Evolutionary conservation across 2,113 vertebrate genomes (phyloP).

Genomic region (Marmota monax): DNA sequence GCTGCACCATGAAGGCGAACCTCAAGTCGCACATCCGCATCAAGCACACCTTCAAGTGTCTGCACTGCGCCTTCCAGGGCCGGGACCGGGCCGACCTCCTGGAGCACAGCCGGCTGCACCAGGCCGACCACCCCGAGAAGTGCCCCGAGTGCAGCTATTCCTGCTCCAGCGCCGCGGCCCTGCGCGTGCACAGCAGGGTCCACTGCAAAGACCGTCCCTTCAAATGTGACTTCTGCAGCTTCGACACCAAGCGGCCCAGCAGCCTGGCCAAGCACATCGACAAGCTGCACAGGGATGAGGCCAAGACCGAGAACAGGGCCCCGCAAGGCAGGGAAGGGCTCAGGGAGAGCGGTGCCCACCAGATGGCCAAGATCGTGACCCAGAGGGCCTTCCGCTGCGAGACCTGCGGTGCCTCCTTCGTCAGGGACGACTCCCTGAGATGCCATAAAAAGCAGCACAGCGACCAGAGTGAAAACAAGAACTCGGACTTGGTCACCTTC

Average conservation of each 20-base stretch:
- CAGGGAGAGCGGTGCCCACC: slow-evolving; percentile 85
- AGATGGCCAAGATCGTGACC: slow-evolving; percentile 92
- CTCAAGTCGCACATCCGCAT: slow-evolving; percentile 97
- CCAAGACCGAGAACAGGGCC: slow-evolving; percentile 79
- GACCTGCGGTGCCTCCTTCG: slow-evolving; percentile 94
- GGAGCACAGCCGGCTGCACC: slow-evolving; percentile 93
- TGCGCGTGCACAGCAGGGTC: slow-evolving; percentile 96
- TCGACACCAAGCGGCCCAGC: slow-evolving; percentile 97
- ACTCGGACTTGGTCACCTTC: slow-evolving; percentile 84
- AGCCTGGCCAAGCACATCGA: slow-evolving; percentile 95
- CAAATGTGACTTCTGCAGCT: slow-evolving; percentile 94
- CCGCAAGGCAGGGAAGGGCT: slow-evolving; percentile 80
- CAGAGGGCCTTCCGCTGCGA: slow-evolving; percentile 94
- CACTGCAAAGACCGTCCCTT: slow-evolving; percentile 97
- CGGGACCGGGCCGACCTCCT: slow-evolving; percentile 93
- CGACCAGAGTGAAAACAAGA: slow-evolving; percentile 82
- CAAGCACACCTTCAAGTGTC: slow-evolving; percentile 94
- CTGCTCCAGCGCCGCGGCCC: slow-evolving; percentile 94
- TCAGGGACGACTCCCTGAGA: slow-evolving; percentile 95
- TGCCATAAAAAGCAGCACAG: slow-evolving; percentile 97
- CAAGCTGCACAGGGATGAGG: slow-evolving; percentile 91
- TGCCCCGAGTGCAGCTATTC: slow-evolving; percentile 96
- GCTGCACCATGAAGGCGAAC: slow-evolving; percentile 99
- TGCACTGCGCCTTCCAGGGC: slow-evolving; percentile 95
- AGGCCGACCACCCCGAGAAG: slow-evolving; percentile 93